Conservation (phyloP, 1,140 invertebrate species). For the Drosophila nikananu region DNA sequence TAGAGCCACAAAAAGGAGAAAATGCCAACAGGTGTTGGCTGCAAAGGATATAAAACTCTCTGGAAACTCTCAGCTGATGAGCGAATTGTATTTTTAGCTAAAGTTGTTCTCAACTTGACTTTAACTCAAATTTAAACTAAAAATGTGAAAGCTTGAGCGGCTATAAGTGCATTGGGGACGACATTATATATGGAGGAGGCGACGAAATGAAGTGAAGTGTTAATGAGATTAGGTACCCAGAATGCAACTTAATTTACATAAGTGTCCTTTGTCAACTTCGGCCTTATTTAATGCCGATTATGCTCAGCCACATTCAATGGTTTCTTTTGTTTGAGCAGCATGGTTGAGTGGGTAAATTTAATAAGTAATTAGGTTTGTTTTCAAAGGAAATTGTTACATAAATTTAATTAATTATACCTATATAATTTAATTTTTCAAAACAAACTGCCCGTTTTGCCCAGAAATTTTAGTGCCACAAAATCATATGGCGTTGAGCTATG, state of each 20-base stretch:
- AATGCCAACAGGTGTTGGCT: constrained; percentile 46
- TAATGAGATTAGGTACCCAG: constrained; percentile 35
- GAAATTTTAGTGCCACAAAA: too few relatives aligned
- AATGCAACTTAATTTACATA: constrained; percentile 19
- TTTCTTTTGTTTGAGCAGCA: constrained; percentile 2
- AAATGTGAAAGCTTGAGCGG: constrained; percentile 21
- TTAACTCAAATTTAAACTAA: constrained; percentile 8
- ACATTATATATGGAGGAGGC: constrained; percentile 15
- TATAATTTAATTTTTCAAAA: too few relatives aligned
- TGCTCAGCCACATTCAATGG: background rate
- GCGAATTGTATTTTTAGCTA: constrained; percentile 1
- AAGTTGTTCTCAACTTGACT: constrained; percentile 8
- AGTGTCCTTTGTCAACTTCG: constrained; percentile 7
- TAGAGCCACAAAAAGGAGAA: background rate
- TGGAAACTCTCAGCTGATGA: background rate
- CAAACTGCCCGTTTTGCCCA: too few relatives aligned
- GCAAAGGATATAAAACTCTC: background rate
- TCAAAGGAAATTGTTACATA: background rate
- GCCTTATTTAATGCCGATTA: constrained; percentile 7
- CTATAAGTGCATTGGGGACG: background rate
- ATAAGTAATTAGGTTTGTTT: background rate
- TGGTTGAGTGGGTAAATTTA: background rate
- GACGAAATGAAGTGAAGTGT: constrained; percentile 35
- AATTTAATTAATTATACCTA: too few relatives aligned
- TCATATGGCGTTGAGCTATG: too few relatives aligned